These are phyloP conservation scores for Orchesella cincta DNA, from an alignment of 1,140 invertebrate species.

Conservation along the genomic window DNA sequence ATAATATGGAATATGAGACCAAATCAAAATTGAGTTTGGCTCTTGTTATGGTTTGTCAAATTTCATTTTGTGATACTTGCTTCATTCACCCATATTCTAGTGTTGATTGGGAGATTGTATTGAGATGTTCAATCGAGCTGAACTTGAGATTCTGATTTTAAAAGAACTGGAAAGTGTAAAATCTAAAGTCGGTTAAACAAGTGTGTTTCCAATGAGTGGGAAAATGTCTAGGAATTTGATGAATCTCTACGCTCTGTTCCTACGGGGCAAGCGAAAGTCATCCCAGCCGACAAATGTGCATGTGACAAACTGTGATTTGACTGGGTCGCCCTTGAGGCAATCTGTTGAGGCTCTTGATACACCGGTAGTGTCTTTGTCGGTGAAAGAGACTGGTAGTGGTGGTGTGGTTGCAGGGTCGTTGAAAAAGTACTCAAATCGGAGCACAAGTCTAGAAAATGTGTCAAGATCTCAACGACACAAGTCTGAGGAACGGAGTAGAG, in stretches of 20 bases:
- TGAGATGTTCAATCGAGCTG: no score
- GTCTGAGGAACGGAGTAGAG: neutral
- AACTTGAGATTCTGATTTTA: no score
- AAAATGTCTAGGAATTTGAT: constrained; percentile 43
- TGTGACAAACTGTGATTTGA: constrained; percentile 5
- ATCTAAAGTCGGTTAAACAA: no score
- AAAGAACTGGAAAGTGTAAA: neutral
- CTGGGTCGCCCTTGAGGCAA: neutral
- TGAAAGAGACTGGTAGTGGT: neutral
- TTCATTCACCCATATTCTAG: no score
- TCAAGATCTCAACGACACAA: neutral
- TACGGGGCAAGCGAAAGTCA: constrained; percentile 21
- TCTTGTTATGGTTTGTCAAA: no score
- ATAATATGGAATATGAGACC: no score
- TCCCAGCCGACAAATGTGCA: neutral
- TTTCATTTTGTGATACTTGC: no score
- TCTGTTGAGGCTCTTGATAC: neutral
- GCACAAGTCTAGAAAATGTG: constrained; percentile 4
- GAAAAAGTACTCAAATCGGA: neutral
- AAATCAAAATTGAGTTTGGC: no score
- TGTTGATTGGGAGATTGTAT: no score
- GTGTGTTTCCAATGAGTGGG: neutral
- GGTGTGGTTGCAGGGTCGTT: neutral
- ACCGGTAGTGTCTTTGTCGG: neutral
- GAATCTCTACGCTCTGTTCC: constrained; percentile 43